Conservation (phyloP, 2,888 invertebrate species). For the Girardia tigrina region DNA sequence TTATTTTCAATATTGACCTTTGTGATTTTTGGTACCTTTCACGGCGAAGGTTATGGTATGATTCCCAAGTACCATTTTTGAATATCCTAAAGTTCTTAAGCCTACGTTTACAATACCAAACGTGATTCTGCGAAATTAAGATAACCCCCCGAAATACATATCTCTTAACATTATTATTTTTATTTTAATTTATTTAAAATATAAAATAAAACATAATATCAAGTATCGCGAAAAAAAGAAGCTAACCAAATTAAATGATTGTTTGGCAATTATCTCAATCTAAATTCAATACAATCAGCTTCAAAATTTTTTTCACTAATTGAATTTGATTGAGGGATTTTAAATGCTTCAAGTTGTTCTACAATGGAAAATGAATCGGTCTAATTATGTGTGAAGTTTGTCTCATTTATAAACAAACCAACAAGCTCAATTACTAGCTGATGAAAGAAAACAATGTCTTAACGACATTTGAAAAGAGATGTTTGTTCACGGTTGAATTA, state of each 20-base stretch:
- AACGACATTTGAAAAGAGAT: constrained; percentile 10
- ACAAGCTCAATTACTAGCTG: constrained; percentile 17
- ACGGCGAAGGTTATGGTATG: too few relatives aligned
- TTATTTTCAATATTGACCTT: too few relatives aligned
- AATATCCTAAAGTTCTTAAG: too few relatives aligned
- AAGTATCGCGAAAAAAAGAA: too few relatives aligned
- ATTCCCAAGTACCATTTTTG: too few relatives aligned
- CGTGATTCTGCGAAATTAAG: too few relatives aligned
- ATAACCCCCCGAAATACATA: too few relatives aligned
- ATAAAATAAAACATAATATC: too few relatives aligned
- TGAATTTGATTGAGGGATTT: constrained; percentile 23
- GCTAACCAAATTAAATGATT: not conserved
- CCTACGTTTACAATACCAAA: too few relatives aligned
- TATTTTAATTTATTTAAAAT: too few relatives aligned
- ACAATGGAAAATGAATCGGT: constrained; percentile 17
- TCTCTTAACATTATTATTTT: too few relatives aligned
- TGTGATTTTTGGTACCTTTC: too few relatives aligned
- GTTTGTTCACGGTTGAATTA: constrained; percentile 17
- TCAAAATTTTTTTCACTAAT: constrained; percentile 12
- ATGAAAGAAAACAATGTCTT: constrained; percentile 18
- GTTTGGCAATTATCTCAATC: constrained; percentile 13
- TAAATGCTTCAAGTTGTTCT: constrained; percentile 23
- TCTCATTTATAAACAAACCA: constrained; percentile 23
- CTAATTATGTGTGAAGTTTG: constrained; percentile 23
- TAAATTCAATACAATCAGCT: constrained; percentile 18